phyloP scores from a whole-genome alignment of 1,140 invertebrate species.

The Neotoxoptera formosana region DNA sequence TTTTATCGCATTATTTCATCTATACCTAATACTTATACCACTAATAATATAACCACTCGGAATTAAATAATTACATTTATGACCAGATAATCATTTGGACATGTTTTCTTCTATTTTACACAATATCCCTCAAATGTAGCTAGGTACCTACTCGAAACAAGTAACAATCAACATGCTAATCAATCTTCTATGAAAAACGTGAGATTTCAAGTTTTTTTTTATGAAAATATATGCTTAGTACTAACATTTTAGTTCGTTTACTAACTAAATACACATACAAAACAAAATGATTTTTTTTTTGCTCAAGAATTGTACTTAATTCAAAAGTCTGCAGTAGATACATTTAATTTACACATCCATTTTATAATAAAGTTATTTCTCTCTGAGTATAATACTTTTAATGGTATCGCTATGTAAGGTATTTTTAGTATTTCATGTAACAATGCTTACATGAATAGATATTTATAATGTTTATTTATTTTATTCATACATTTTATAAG shows the following conservation, averaged over 20 bases:
- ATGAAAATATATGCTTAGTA: neutral
- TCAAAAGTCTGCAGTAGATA: no score
- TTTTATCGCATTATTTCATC: no score
- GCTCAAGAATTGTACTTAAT: neutral
- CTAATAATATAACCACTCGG: no score
- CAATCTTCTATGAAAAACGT: neutral
- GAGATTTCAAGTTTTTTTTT: no score
- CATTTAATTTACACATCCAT: neutral
- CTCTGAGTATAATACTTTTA: neutral
- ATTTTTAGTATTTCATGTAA: no score
- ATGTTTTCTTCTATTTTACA: neutral
- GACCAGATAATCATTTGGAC: neutral
- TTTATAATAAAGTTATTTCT: neutral
- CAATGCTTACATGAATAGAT: no score
- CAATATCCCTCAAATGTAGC: neutral
- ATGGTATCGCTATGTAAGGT: neutral
- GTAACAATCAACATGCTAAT: neutral
- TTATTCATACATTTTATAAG: neutral
- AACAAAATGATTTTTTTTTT: neutral
- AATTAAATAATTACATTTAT: no score
- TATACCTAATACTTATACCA: no score
- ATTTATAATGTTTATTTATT: neutral
- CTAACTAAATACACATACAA: neutral
- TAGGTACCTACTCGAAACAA: neutral
- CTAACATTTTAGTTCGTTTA: neutral